A percentile compares a stretch with the other conserved stretches of the same genome.
Evolutionary conservation across 2,797 vertebrate species (phyloP).

Genomic region (Molossus alvarezi): DNA sequence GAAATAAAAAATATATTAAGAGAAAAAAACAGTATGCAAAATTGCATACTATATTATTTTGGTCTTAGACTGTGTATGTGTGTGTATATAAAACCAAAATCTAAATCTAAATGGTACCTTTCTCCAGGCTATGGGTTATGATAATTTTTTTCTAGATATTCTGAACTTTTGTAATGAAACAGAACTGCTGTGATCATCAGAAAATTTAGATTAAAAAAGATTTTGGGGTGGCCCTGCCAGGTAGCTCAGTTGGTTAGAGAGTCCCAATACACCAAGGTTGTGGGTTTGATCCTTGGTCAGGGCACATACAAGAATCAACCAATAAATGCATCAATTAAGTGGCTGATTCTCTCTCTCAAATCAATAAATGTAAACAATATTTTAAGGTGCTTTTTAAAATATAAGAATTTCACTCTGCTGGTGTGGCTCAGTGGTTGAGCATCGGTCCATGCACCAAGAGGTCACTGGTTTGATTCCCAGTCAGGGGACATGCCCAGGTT

Average conservation of each 20-base stretch:
- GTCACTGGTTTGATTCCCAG: no score
- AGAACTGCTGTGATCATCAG: neutral
- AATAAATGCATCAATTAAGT: no score
- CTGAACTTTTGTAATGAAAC: constrained; percentile 37
- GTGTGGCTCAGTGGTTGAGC: no score
- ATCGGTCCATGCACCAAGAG: no score
- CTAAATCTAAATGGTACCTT: constrained; percentile 44
- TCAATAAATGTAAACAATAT: no score
- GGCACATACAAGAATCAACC: no score
- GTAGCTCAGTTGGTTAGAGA: neutral
- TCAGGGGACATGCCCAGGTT: no score
- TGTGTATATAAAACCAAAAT: constrained; percentile 14
- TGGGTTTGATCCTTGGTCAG: neutral
- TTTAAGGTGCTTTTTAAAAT: no score
- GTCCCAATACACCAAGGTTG: neutral
- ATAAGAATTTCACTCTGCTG: no score
- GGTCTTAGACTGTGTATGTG: neutral
- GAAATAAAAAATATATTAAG: neutral
- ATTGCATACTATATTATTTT: neutral
- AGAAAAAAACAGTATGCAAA: neutral
- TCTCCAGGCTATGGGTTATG: neutral
- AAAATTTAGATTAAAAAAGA: constrained; percentile 20
- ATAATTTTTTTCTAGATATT: constrained; percentile 8
- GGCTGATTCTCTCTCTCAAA: no score
- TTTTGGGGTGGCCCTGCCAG: neutral